Evolutionary conservation across 2,113 vertebrate species (phyloP), one percentile per base, ranked within the genome.

Genomic region (Apodemus sylvaticus): DNA sequence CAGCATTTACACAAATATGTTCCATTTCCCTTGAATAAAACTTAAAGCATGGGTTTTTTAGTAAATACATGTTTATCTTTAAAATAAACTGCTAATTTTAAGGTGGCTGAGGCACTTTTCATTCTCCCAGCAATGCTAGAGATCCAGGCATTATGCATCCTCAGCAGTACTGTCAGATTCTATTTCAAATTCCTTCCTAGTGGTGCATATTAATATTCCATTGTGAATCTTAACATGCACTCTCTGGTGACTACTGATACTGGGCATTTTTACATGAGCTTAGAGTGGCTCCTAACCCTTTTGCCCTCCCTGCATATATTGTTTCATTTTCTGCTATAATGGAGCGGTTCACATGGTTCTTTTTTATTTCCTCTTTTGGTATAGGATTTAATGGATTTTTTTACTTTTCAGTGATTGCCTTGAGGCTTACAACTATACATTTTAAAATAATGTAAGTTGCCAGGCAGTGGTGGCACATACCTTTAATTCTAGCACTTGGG

Each of bases 61-160:
- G 82, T 39, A 82, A 87, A 48, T 76, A 45, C 55, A 74, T 90
- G 51, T 77, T 90, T 89, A 86, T 83, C 29, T 92, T 95, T 68
- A 68, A 71, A 97, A 90, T 71, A 90, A 97, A 95, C 71, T 71
- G 81, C 79, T 26, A 86, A 51, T 85, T 85, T 73, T 42, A 74
- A 92, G 22, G 68, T 92, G 55, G 53, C 42, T 76, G 70, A 76
- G 34, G 9, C 55, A 64, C 91, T 92, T 74, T 73, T 62, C 22
- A 51, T 31, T 51, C 55, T 11, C 58, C 42, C 10, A 74, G 55
- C 20, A 62, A 66, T 82, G n/a, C 34, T 22, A 86, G 53, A 60
- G 81, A 76, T 53, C 34, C 45, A 81, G 20, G 45, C 36, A n/a
- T 73, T 93, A 58, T 76, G 31, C 22, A 76, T 70, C 36, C 60